These are phyloP conservation scores for Cordilura impudica DNA, from an alignment of 2,888 invertebrate genomes.

Conservation along the genomic window DNA sequence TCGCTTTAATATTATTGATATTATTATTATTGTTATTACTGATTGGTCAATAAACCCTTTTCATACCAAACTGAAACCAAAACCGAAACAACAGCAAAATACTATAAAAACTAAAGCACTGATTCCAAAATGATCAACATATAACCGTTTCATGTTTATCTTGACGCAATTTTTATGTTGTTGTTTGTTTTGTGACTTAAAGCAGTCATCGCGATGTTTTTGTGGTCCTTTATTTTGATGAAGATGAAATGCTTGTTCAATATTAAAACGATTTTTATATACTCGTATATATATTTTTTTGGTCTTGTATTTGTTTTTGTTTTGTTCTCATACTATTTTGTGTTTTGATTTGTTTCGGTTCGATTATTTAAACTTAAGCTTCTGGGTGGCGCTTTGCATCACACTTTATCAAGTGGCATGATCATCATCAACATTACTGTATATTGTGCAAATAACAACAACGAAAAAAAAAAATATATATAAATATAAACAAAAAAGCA, in stretches of 20 bases:
- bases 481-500: slow-evolving; percentile 29
- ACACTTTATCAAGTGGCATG: slow-evolving; percentile 65
- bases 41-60: slow-evolving; percentile 54
- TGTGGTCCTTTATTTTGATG: slow-evolving; percentile 44
- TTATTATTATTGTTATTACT: slow-evolving; percentile 57
- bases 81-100: neutral
- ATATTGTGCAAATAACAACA: slow-evolving; percentile 14
- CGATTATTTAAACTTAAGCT: slow-evolving; percentile 70
- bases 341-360: slow-evolving; percentile 39
- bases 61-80: slow-evolving; percentile 14
- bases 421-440: slow-evolving; percentile 44
- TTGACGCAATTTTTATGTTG: slow-evolving; percentile 23
- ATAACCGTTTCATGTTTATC: slow-evolving; percentile 55
- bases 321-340: slow-evolving; percentile 5
- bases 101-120: slow-evolving; percentile 13
- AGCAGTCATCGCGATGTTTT: slow-evolving; percentile 26
- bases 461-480: slow-evolving; percentile 46
- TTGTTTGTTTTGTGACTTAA: slow-evolving; percentile 21
- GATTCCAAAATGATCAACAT: slow-evolving; percentile 26
- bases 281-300: neutral
- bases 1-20: slow-evolving; percentile 45
- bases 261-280: slow-evolving; percentile 41
- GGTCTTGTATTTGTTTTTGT: neutral
- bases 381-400: slow-evolving; percentile 75
- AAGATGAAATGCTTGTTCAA: slow-evolving; percentile 52